phyloP scores from a whole-genome alignment of 1,140 invertebrate species.

The Pectinophora gossypiella region DNA sequence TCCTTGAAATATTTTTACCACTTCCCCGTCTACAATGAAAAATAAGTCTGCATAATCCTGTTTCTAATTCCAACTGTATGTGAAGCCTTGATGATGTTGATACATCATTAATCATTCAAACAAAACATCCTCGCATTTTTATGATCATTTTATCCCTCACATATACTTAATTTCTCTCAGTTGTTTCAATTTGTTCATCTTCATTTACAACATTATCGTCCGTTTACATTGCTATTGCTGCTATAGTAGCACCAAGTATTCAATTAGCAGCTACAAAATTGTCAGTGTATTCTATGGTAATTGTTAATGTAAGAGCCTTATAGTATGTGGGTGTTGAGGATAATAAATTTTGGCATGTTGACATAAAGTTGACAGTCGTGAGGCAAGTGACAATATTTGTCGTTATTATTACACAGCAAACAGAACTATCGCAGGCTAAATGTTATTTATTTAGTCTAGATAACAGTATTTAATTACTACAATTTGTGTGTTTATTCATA shows the following conservation, averaged over 20 bases:
- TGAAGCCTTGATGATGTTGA: constrained; percentile 41
- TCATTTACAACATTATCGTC: too few species aligned
- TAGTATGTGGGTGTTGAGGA: neutral
- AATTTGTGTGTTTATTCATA: constrained; percentile 48
- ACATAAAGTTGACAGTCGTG: constrained; percentile 45
- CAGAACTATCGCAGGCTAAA: constrained; percentile 55
- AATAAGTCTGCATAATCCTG: too few species aligned
- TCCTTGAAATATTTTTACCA: too few species aligned
- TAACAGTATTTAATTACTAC: constrained; percentile 59
- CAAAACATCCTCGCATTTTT: constrained; percentile 42
- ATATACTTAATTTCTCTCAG: constrained; percentile 26
- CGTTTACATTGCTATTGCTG: constrained; percentile 5
- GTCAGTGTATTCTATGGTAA: neutral
- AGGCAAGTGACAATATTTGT: constrained; percentile 40
- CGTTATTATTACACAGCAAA: constrained; percentile 54
- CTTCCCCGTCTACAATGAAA: too few species aligned
- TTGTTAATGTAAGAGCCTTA: neutral
- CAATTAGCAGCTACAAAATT: neutral
- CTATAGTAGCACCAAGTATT: too few species aligned
- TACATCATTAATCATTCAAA: constrained; percentile 40
- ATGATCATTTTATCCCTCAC: neutral
- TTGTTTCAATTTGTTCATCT: constrained; percentile 21
- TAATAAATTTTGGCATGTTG: constrained; percentile 61
- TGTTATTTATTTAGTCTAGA: constrained; percentile 60
- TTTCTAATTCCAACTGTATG: constrained; percentile 44